Conservation (phyloP, 2,888 invertebrate species). For the Argyresthia albistria region DNA sequence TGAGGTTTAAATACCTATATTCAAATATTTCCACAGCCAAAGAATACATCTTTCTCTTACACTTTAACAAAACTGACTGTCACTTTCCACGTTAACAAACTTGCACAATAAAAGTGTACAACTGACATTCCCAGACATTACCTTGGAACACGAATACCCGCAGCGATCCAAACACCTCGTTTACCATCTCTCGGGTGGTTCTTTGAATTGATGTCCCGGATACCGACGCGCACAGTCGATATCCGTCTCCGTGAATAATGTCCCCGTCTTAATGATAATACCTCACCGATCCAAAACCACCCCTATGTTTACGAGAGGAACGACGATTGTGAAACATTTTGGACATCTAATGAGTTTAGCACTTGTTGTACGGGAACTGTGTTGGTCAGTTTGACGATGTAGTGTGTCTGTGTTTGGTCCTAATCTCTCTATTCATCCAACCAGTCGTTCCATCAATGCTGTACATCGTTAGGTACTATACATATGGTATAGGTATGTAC, state of each 20-base stretch:
- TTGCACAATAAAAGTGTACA: too few species aligned
- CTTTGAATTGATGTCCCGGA: slow-evolving; percentile 42
- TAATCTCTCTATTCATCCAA: background rate
- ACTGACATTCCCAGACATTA: too few species aligned
- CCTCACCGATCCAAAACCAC: background rate
- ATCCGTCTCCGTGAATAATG: slow-evolving; percentile 39
- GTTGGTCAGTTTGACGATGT: background rate
- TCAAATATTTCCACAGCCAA: too few species aligned
- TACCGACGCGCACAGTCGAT: slow-evolving; percentile 42
- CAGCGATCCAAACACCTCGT: background rate
- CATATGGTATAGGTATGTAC: too few species aligned
- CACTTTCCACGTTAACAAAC: too few species aligned
- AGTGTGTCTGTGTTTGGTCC: background rate
- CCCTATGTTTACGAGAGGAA: background rate
- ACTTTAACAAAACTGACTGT: too few species aligned
- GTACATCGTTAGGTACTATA: too few species aligned
- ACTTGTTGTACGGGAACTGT: background rate
- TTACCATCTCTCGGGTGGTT: slow-evolving; percentile 7
- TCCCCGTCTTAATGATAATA: slow-evolving; percentile 38
- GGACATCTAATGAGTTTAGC: slow-evolving; percentile 1
- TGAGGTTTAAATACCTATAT: too few species aligned
- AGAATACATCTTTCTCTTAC: too few species aligned
- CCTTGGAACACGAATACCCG: too few species aligned
- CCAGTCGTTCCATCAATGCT: too few species aligned
- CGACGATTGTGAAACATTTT: background rate